Conservation (phyloP, 2,797 vertebrate species). For the Tarsius wallacei region DNA sequence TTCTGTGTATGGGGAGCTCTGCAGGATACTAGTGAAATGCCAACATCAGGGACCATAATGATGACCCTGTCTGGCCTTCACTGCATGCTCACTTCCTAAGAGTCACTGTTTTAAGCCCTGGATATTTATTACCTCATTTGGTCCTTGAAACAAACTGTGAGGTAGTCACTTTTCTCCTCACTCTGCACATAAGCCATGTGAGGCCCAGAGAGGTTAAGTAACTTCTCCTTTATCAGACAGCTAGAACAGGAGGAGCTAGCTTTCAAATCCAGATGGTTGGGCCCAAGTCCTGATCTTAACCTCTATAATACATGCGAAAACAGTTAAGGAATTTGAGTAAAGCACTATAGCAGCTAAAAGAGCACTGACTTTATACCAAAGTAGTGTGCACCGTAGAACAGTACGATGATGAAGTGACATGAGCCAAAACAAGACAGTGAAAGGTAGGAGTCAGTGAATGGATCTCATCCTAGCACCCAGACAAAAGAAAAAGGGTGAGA, state of each 20-base stretch:
- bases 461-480: not conserved
- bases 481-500: not conserved
- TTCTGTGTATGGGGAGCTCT: not conserved
- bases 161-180: not conserved
- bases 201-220: not conserved
- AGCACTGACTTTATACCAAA: not conserved
- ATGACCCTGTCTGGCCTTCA: not conserved
- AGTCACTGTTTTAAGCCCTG: not conserved
- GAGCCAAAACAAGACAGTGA: no score
- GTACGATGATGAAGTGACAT: not conserved
- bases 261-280: not conserved
- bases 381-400: fast-evolving
- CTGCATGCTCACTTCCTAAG: not conserved
- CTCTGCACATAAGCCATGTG: not conserved
- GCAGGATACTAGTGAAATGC: not conserved
- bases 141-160: not conserved
- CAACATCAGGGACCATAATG: not conserved
- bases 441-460: not conserved
- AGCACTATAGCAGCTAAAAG: not conserved
- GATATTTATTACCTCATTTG: not conserved
- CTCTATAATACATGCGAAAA: not conserved
- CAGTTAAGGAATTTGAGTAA: not conserved
- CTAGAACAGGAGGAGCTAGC: not conserved
- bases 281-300: not conserved
- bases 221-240: not conserved